Evolutionary conservation across 2,797 vertebrate genomes (phyloP).

Genomic region (Scarus forsteni): DNA sequence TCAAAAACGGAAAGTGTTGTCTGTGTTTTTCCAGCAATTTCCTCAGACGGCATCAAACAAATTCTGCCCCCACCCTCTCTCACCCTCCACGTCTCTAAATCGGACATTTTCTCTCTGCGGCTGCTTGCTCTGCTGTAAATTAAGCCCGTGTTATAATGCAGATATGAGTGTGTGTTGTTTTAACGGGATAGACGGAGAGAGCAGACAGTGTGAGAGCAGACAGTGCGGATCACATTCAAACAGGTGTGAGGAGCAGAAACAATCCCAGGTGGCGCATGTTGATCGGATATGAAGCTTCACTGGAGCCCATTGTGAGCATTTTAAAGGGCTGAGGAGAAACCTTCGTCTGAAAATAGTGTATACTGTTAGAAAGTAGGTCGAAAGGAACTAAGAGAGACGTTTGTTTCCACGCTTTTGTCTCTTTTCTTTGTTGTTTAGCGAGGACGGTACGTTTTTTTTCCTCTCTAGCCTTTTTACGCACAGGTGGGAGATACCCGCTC

Average conservation of each 20-base stretch:
- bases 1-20: constrained; percentile 4
- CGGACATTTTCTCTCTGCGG: constrained; percentile 70
- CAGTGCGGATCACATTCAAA: constrained; percentile 81
- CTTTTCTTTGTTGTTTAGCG: constrained; percentile 80
- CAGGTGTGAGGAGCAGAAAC: constrained; percentile 83
- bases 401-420: constrained; percentile 75
- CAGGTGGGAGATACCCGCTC: constrained; percentile 87
- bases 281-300: constrained; percentile 59
- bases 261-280: constrained; percentile 77
- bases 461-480: constrained; percentile 76
- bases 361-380: constrained; percentile 76
- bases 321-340: constrained; percentile 56
- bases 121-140: constrained; percentile 40
- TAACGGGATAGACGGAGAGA: constrained; percentile 25
- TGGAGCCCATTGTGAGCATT: constrained; percentile 50
- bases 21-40: constrained; percentile 24
- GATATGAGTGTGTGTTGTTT: constrained; percentile 24
- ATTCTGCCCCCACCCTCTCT: constrained; percentile 36
- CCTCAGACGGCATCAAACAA: constrained; percentile 9
- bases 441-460: constrained; percentile 60
- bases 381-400: constrained; percentile 70
- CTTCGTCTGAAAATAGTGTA: constrained; percentile 71
- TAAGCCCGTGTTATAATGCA: constrained; percentile 25
- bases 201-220: constrained; percentile 37
- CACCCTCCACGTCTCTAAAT: constrained; percentile 57